phyloP scores from a whole-genome alignment of 2,113 vertebrate species.

The Picathartes gymnocephalus region DNA sequence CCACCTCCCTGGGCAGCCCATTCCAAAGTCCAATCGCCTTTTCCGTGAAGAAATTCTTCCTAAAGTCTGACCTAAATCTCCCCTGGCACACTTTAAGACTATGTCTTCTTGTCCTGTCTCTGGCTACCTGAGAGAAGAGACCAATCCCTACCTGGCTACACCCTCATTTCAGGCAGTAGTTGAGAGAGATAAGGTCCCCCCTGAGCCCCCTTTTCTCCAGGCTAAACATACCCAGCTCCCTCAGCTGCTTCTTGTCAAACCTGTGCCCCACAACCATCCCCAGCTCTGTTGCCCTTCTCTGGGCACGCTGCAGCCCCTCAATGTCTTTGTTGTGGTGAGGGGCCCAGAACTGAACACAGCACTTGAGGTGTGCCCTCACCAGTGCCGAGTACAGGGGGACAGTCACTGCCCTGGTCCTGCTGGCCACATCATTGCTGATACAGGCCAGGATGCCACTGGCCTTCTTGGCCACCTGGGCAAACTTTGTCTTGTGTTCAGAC shows the following conservation, averaged over 20 bases:
- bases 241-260: background rate
- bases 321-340: background rate
- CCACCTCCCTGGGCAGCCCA: background rate
- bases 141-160: no score
- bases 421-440: background rate
- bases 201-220: background rate
- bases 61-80: background rate
- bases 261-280: background rate
- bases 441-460: background rate
- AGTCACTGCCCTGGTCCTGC: background rate
- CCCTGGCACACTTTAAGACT: background rate
- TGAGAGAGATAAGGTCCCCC: background rate
- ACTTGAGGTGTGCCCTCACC: background rate
- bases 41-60: background rate
- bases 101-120: background rate
- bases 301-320: fast-evolving
- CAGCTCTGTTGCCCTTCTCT: background rate
- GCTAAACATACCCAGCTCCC: background rate
- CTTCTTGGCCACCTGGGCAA: background rate
- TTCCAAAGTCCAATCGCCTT: background rate
- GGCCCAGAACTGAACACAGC: background rate
- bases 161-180: background rate
- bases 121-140: background rate
- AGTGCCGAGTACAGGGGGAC: fast-evolving
- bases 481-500: background rate